Conservation (phyloP, 2,797 vertebrate genomes). For the Notolepis coatsorum region DNA sequence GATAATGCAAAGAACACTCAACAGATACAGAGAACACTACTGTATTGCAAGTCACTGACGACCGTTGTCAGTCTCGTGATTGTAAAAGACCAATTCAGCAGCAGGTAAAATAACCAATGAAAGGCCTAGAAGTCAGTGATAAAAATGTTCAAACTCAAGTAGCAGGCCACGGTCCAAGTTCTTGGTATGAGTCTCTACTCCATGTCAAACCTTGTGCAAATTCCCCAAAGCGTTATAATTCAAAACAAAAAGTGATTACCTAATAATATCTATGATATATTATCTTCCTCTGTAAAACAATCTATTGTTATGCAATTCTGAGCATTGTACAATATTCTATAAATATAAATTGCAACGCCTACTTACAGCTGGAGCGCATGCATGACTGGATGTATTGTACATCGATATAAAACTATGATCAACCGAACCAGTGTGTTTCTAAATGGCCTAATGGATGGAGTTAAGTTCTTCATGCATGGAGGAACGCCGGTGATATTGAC, state of each 20-base stretch:
- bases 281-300: constrained; percentile 71
- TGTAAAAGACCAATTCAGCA: constrained; percentile 23
- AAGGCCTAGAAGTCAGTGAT: constrained; percentile 29
- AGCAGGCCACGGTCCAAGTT: constrained; percentile 56
- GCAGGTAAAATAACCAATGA: constrained; percentile 28
- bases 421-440: constrained; percentile 49
- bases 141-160: constrained; percentile 36
- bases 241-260: constrained; percentile 67
- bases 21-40: constrained; percentile 55
- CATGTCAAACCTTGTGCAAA: constrained; percentile 70
- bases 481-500: constrained; percentile 26
- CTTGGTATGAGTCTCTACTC: constrained; percentile 43
- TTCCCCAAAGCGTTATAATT: constrained; percentile 62
- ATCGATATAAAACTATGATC: constrained; percentile 78
- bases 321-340: constrained; percentile 80
- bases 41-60: constrained; percentile 69
- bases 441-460: constrained; percentile 52
- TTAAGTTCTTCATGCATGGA: constrained; percentile 68
- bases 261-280: constrained; percentile 50
- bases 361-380: constrained; percentile 83
- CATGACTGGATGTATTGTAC: constrained; percentile 75
- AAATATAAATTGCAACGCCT: constrained; percentile 82
- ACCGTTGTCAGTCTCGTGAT: constrained; percentile 48
- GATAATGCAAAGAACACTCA: constrained; percentile 51
- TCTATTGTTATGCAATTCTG: constrained; percentile 58